Evolutionary conservation across 30 jellyfish, hydroid and myxozoan genomes (phyloP).

Genomic region (Aurelia coerulea): DNA sequence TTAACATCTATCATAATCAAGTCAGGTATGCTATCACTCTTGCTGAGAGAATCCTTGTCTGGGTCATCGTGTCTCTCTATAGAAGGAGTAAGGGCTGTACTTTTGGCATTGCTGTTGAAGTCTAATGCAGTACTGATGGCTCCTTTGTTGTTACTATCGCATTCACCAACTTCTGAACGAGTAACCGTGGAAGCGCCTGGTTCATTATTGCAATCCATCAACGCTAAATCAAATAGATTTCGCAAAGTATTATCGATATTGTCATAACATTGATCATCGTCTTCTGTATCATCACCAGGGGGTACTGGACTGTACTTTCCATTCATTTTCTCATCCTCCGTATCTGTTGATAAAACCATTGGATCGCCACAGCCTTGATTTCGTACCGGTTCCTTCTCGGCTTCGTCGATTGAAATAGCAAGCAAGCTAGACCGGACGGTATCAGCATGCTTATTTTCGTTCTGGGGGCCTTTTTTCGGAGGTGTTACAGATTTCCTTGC

Average conservation of each 20-base stretch:
- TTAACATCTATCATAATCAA: too few species aligned
- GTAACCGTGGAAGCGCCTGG: too few species aligned
- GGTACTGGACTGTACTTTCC: constrained; percentile 32
- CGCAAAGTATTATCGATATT: not conserved
- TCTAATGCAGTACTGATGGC: too few species aligned
- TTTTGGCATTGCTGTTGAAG: too few species aligned
- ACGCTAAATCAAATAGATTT: not conserved
- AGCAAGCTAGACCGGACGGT: constrained; percentile 20
- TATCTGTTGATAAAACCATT: not conserved
- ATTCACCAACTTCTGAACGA: too few species aligned
- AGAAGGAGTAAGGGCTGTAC: too few species aligned
- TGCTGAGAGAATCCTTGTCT: too few species aligned
- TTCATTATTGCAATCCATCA: too few species aligned
- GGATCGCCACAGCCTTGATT: not conserved
- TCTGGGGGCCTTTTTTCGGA: not conserved
- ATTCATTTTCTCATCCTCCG: not conserved
- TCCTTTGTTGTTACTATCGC: too few species aligned
- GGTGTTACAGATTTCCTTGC: not conserved
- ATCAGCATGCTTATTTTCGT: not conserved
- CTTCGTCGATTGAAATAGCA: constrained; percentile 27
- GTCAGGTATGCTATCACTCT: too few species aligned
- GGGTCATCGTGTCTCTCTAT: too few species aligned
- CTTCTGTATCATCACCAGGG: constrained; percentile 40
- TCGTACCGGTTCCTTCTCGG: not conserved
- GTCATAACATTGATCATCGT: not conserved